Base-by-base conservation (phyloP, 2,113 vertebrate species). In the Chloebia gouldiae region DNA sequence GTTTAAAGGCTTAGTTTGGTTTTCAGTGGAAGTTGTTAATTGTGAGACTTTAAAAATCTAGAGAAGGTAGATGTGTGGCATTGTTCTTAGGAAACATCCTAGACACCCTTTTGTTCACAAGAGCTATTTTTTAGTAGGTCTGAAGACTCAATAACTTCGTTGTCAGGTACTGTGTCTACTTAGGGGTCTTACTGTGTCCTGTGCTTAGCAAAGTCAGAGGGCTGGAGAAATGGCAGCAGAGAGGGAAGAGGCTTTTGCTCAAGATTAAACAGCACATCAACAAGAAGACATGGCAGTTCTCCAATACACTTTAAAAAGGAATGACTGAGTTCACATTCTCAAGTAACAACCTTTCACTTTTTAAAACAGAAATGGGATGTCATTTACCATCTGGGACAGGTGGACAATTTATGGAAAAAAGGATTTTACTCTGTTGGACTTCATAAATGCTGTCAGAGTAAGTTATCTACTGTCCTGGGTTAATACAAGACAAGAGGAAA, bases 331-430 rank as follows among this genome's bases (percentile, higher is more conserved):
- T 93, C 33, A 65, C 1, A 1, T 71, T 69, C 30, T 78, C 57
- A 70, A 94, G 50, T 64, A 93, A 88, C 60, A 81, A 79, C n/a
- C 30, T 94, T 60, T 84, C 47, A 96, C 81, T 92, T 94, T 96
- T 50, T 95, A 17, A 83, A 94, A 95, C 97, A 99, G 99, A 98
- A 98, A 99, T 88, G 98, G 98, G 88, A 99, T 99, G 93, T 98
- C 98, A 64, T 99, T 99, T 98, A 99, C 99, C 66, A 99, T 99
- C 97, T 99, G 99, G 99, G 99, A 99, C 96, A 99, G 98, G 88
- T 99, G 99, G 99, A 98, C 98, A 47, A 93, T 99, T 96, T 97
- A 97, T 88, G 99, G 99, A 69, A 99, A 98, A 70, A 98, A 99
- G 92, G 99, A 99, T 97, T 99, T 99, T 95, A 99, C 99, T 35